Conservation (phyloP, 2,113 vertebrate genomes). For the Elgaria multicarinata region DNA sequence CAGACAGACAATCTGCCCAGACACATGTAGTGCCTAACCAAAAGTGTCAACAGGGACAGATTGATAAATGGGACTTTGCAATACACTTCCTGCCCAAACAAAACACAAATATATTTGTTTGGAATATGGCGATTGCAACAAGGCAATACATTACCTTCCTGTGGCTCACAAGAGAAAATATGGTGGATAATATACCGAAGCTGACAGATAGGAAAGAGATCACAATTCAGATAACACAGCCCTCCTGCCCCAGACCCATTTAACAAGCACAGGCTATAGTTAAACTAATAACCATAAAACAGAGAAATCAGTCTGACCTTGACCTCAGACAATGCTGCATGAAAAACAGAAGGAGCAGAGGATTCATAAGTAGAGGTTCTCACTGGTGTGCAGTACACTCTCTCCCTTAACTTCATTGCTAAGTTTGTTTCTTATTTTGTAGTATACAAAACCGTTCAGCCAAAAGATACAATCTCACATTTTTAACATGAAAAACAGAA, state of each 20-base stretch:
- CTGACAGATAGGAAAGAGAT: background rate
- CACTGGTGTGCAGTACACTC: background rate
- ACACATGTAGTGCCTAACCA: background rate
- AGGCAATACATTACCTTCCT: conserved; percentile 5
- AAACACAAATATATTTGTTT: conserved; percentile 18
- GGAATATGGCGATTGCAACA: conserved; percentile 24
- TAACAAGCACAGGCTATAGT: background rate
- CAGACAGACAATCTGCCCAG: conserved; percentile 11
- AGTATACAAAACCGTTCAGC: background rate
- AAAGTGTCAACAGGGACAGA: conserved; percentile 1
- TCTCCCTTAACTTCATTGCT: background rate
- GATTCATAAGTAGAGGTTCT: conserved; percentile 1
- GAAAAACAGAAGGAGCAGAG: background rate
- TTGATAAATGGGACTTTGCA: background rate
- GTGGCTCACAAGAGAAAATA: background rate
- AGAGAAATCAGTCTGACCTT: conserved; percentile 15
- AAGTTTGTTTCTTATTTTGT: background rate
- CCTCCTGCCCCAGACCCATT: accelerated
- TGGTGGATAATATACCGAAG: background rate
- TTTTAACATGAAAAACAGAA: background rate
- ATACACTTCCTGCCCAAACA: conserved; percentile 10
- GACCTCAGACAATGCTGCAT: conserved; percentile 27
- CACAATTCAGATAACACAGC: background rate
- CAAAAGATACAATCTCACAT: conserved; percentile 31
- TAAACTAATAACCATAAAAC: background rate